Evolutionary conservation across 2,888 invertebrate species (phyloP), one percentile per base, ranked within the genome.

Genomic region (Megalurothrips usitatus): DNA sequence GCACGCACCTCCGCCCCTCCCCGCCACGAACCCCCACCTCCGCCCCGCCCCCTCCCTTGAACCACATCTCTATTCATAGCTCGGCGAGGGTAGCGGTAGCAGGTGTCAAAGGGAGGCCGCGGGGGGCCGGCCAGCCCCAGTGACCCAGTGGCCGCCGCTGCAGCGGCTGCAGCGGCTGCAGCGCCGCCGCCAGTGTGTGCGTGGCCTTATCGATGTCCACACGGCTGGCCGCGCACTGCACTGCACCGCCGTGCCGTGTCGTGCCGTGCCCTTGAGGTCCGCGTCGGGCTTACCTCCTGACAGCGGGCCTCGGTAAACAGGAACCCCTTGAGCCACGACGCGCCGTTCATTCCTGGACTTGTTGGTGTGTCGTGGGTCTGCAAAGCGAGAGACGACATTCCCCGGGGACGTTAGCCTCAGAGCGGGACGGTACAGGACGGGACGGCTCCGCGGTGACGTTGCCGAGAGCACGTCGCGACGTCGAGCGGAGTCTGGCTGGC

Each of bases 301-400:
- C 68, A 75, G 23, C 12, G 68, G 23, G 23, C 68, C 68, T 75
- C 68, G 23, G 68, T 75, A 23, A 26, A 75, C 68, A 75, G 68
- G 68, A 75, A 26, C 12, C 68, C 68, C 68, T 26, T 75, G 8
- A 26, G 68, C 68, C 68, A 75, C 68, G n/a, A 26, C 8, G 26
- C 23, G 68, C n/a, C 68, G 68, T 26, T 75, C 68, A 75, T 75
- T 26, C 68, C 68, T 75, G 26, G 68, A 75, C 68, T 43, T 43
- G 34, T 43, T 43, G 34, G 34, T 43, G 3, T 43, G 34, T 43
- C 68, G 68, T 26, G 68, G 68, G 23, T 75, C 68, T 75, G 68
- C 68, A 75, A 75, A 75, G 68, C 23, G 26, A 26, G 26, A 26
- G 23, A 12, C 12, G 68, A 75, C 68, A 75, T 75, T 75, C 68